Percentiles rank a stretch among this genome's conserved stretches.
Conservation (phyloP, 2,113 vertebrate genomes). For the Limanda limanda region DNA sequence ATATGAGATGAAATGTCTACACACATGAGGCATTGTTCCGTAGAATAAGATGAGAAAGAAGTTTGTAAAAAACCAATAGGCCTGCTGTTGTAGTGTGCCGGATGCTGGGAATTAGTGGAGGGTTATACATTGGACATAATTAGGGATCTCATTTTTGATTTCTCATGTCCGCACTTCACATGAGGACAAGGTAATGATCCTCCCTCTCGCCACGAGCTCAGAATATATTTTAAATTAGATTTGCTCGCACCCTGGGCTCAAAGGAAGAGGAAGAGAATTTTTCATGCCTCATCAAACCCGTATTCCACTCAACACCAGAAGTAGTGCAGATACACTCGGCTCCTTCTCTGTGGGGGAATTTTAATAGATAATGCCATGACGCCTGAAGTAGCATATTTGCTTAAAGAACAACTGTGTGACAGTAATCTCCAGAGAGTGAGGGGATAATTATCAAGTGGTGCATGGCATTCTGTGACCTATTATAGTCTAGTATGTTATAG, state of each 20-base stretch:
- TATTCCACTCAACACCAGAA: constrained; percentile 18
- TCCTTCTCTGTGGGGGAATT: constrained; percentile 15
- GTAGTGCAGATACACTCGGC: background rate
- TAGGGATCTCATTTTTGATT: background rate
- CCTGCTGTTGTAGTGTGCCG: no score
- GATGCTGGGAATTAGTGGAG: no score
- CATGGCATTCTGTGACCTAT: constrained; percentile 19
- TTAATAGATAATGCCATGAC: constrained; percentile 46
- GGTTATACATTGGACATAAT: background rate
- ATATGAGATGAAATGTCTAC: no score
- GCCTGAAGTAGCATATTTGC: constrained; percentile 42
- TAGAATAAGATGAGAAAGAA: no score
- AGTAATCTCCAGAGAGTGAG: background rate
- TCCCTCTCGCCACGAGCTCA: background rate
- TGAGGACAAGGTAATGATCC: background rate
- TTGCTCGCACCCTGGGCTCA: background rate
- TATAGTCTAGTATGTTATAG: background rate
- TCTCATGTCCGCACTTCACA: background rate
- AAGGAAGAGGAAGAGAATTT: background rate
- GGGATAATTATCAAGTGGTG: constrained; percentile 9
- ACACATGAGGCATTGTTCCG: no score
- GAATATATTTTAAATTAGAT: constrained; percentile 12
- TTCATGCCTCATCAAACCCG: constrained; percentile 23
- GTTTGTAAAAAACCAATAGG: no score
- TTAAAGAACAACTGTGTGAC: constrained; percentile 21